These are phyloP conservation scores for Hemithea aestivaria DNA, from an alignment of 2,888 invertebrate species.

Conservation along the genomic window DNA sequence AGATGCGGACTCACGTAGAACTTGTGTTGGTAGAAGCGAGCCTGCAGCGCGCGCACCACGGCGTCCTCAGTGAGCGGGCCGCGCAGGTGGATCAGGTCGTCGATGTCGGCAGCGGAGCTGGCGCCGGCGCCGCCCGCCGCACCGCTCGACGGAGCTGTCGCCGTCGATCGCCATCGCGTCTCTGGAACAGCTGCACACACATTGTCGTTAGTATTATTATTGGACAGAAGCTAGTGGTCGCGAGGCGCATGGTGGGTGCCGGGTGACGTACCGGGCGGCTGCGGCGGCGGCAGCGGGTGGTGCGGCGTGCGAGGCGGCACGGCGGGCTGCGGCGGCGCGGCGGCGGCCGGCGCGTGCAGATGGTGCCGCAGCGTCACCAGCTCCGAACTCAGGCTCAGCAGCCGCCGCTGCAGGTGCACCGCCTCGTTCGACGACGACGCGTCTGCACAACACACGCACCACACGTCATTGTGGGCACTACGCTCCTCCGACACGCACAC, in stretches of 20 bases:
- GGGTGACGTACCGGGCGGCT: constrained; percentile 54
- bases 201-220: neutral
- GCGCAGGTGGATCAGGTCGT: constrained; percentile 94
- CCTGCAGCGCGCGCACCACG: constrained; percentile 93
- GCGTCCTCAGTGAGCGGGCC: constrained; percentile 97
- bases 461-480: neutral
- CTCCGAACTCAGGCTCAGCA: constrained; percentile 94
- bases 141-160: constrained; percentile 28
- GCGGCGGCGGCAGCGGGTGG: constrained; percentile 53
- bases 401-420: constrained; percentile 93
- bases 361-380: constrained; percentile 94
- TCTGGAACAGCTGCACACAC: constrained; percentile 32
- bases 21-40: constrained; percentile 90
- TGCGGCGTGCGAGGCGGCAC: constrained; percentile 41
- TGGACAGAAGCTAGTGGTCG: constrained; percentile 36
- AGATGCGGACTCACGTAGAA: constrained; percentile 87
- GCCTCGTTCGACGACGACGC: constrained; percentile 97
- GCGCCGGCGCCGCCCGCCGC: constrained; percentile 23
- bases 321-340: constrained; percentile 29
- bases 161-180: constrained; percentile 46
- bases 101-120: constrained; percentile 75
- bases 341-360: constrained; percentile 77
- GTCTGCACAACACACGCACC: constrained; percentile 81
- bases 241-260: constrained; percentile 7
- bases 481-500: no score